These are phyloP conservation scores for Drosophila biarmipes DNA, from an alignment of 1,140 invertebrate genomes.

Conservation along the genomic window DNA sequence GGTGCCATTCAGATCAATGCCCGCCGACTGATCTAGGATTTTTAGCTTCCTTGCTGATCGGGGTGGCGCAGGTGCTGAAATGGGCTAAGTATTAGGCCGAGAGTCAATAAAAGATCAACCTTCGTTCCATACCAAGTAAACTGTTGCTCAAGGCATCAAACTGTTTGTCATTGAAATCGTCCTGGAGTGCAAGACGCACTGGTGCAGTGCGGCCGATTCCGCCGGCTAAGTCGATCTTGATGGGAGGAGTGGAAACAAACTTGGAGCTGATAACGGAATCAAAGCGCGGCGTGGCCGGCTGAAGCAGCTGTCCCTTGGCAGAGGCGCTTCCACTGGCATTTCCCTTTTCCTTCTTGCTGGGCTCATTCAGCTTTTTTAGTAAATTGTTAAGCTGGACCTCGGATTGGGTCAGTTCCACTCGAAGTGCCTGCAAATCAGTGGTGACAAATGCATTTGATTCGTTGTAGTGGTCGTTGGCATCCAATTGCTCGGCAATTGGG, in stretches of 20 bases:
- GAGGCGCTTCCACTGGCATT: slow-evolving; percentile 3
- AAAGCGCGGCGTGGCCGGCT: slow-evolving; percentile 42
- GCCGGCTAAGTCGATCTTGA: slow-evolving; percentile 51
- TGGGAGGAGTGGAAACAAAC: slow-evolving; percentile 74
- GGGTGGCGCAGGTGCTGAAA: slow-evolving; percentile 37
- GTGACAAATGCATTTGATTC: slow-evolving; percentile 53
- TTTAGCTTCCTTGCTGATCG: slow-evolving; percentile 60
- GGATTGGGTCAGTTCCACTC: slow-evolving; percentile 50
- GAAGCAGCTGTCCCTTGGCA: neutral
- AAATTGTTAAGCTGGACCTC: slow-evolving; percentile 57
- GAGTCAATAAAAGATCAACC: too few relatives aligned
- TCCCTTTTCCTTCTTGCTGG: slow-evolving; percentile 40
- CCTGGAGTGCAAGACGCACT: slow-evolving; percentile 65
- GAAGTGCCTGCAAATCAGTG: slow-evolving; percentile 41
- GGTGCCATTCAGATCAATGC: slow-evolving; percentile 51
- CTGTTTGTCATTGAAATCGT: slow-evolving; percentile 59
- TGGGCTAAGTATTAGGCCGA: neutral
- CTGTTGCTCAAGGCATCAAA: slow-evolving; percentile 53
- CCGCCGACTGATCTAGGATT: slow-evolving; percentile 24
- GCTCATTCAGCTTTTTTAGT: slow-evolving; percentile 40
- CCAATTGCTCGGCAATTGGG: slow-evolving; percentile 65
- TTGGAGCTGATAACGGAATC: slow-evolving; percentile 44
- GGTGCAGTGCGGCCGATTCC: slow-evolving; percentile 23
- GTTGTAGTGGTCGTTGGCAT: slow-evolving; percentile 60
- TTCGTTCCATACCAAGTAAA: slow-evolving; percentile 44